These are phyloP conservation scores for Microcebus ravelobensis DNA, from an alignment of 2,113 vertebrate species.

Conservation along the genomic window DNA sequence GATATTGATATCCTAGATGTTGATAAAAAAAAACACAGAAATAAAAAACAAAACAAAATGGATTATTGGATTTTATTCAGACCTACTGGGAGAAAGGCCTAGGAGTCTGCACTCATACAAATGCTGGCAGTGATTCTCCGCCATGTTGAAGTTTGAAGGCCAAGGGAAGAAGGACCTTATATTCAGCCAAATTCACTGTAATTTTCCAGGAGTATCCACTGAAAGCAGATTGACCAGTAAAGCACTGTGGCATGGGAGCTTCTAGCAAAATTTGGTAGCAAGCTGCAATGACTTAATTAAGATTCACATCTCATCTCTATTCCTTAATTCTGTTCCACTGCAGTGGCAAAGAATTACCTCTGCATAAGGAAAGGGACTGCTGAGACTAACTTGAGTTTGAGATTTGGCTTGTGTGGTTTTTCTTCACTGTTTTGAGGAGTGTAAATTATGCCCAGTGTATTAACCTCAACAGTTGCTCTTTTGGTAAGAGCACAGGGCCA, in stretches of 20 bases:
- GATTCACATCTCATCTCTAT: slow-evolving; percentile 12
- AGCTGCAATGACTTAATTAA: neutral
- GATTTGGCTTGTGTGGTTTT: neutral
- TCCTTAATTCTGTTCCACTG: slow-evolving; percentile 37
- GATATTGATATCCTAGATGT: neutral
- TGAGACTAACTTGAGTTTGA: neutral
- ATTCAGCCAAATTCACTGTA: neutral
- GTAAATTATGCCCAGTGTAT: slow-evolving; percentile 17
- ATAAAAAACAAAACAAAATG: neutral
- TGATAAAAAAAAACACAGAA: neutral
- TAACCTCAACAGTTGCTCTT: slow-evolving; percentile 31
- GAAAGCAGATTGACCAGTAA: neutral
- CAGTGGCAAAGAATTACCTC: neutral
- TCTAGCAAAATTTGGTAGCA: slow-evolving; percentile 18
- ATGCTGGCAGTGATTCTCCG: neutral
- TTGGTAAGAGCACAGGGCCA: slow-evolving; percentile 45
- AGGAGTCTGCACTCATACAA: neutral
- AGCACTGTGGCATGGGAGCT: neutral
- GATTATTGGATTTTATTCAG: neutral
- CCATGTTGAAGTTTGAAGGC: neutral
- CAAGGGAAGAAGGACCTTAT: neutral
- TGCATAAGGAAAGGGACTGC: neutral
- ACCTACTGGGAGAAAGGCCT: neutral
- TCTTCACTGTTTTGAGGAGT: neutral
- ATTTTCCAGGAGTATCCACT: neutral